Evolutionary conservation across 2,113 vertebrate species (phyloP).

Genomic region (Acrocephalus kingi): DNA sequence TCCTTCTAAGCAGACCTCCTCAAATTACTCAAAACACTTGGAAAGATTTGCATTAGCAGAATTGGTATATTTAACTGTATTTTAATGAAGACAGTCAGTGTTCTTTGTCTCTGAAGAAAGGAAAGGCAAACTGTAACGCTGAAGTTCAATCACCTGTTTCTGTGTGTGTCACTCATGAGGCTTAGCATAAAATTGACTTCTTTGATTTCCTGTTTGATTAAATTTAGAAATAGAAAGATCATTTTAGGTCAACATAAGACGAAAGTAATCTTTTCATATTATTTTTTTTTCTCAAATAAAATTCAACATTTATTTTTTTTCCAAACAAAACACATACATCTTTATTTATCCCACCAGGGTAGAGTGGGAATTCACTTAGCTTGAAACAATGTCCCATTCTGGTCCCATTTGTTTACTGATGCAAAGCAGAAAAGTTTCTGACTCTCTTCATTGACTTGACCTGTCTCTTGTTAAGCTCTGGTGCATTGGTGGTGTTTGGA

Average conservation of each 20-base stretch:
- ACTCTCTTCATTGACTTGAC: background rate
- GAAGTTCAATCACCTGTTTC: conserved; percentile 28
- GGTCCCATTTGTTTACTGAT: background rate
- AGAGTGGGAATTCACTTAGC: background rate
- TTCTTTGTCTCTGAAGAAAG: conserved; percentile 9
- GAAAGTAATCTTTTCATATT: background rate
- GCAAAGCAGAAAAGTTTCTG: background rate
- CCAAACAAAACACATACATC: background rate
- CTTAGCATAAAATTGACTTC: background rate
- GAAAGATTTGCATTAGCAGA: background rate
- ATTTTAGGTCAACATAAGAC: background rate
- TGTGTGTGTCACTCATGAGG: background rate
- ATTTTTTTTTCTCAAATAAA: background rate
- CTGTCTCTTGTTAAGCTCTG: background rate
- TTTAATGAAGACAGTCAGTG: background rate
- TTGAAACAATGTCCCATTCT: background rate
- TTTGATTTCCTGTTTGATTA: background rate
- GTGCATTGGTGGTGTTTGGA: background rate
- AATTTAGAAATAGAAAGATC: background rate
- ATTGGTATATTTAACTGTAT: background rate
- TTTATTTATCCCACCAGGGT: background rate
- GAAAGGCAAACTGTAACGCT: background rate
- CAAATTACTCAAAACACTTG: background rate
- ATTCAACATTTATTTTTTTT: background rate
- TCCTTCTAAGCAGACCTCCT: background rate